Evolutionary conservation across 2,113 vertebrate species (phyloP).

Genomic region (Physeter macrocephalus): DNA sequence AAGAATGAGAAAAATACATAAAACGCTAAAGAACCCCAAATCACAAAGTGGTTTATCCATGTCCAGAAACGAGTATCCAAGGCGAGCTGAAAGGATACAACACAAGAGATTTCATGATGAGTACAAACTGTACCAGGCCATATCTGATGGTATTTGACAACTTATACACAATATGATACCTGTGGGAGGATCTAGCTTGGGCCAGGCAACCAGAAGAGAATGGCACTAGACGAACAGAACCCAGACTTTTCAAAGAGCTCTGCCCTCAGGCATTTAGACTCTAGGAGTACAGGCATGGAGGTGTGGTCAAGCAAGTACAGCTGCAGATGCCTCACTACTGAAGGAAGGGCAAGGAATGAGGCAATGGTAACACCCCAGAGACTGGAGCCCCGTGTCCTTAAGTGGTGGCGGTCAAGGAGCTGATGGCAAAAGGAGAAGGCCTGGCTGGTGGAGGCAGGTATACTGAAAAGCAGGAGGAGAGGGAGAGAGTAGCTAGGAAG

Average conservation of each 20-base stretch:
- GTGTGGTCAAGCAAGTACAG: not conserved
- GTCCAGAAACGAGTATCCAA: slow-evolving; percentile 98
- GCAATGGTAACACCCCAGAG: not conserved
- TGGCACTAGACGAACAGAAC: not conserved
- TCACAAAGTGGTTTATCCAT: slow-evolving; percentile 98
- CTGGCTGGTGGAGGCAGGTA: not conserved
- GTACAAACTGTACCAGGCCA: not conserved
- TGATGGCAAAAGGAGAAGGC: not conserved
- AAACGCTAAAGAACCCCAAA: slow-evolving; percentile 97
- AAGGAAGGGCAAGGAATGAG: not conserved
- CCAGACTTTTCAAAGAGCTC: not conserved
- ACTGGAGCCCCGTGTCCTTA: not conserved
- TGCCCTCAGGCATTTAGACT: not conserved
- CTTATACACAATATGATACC: not conserved
- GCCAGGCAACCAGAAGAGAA: not conserved
- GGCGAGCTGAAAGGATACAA: slow-evolving; percentile 85
- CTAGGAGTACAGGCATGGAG: not conserved
- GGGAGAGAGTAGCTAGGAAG: not conserved
- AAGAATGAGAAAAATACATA: slow-evolving; percentile 99
- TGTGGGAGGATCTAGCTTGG: not conserved
- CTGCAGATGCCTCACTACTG: not conserved
- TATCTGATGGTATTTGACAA: not conserved
- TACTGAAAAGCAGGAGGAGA: not conserved
- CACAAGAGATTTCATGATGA: not conserved
- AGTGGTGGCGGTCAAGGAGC: not conserved